Evolutionary conservation across 2,113 vertebrate species (phyloP).

Genomic region (Ceyx cyanopectus): DNA sequence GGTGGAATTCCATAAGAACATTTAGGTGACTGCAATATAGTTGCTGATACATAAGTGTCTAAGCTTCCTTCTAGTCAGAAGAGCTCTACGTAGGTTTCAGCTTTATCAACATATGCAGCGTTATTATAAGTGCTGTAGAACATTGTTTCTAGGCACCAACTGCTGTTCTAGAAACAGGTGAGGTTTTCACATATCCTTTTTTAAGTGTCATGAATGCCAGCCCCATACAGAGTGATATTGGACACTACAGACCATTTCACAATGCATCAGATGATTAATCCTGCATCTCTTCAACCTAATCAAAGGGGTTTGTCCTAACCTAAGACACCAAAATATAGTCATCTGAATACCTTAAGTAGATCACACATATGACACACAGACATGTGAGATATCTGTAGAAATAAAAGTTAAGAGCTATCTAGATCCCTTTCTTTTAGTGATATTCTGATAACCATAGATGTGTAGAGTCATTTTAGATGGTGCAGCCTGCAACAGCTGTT

Average conservation of each 20-base stretch:
- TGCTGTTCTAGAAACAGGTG: background rate
- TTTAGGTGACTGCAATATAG: background rate
- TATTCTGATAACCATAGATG: background rate
- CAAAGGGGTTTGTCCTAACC: background rate
- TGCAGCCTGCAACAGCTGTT: background rate
- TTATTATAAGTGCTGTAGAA: background rate
- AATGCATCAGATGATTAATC: background rate
- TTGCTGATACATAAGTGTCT: background rate
- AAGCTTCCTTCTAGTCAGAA: background rate
- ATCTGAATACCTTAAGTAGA: background rate
- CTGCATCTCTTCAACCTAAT: background rate
- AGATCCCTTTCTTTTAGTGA: background rate
- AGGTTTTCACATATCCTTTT: background rate
- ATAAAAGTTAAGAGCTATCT: background rate
- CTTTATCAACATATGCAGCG: background rate
- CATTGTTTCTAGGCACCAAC: background rate
- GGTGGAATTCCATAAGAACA: background rate
- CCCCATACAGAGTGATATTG: background rate
- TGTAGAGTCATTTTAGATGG: background rate
- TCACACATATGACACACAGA: background rate
- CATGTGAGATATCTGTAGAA: background rate
- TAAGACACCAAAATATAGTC: background rate
- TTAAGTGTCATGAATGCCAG: background rate
- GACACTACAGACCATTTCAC: background rate
- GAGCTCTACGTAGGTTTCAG: background rate